A percentile compares a stretch with the other conserved stretches of the same genome.
phyloP scores from a whole-genome alignment of 2,888 invertebrate genomes.

The Drosophila subquinaria region DNA sequence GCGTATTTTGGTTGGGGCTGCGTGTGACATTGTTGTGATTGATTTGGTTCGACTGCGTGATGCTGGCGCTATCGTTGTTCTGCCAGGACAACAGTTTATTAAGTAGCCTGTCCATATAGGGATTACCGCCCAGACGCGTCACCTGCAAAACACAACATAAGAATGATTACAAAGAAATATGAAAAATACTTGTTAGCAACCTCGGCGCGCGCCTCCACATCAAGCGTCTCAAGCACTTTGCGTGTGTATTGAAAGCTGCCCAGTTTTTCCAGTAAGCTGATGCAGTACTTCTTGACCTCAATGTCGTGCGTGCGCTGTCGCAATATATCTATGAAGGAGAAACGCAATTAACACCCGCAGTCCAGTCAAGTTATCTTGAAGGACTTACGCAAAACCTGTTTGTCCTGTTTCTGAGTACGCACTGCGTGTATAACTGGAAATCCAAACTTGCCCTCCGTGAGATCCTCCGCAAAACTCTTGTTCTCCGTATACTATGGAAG shows the following conservation, averaged over 20 bases:
- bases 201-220: conserved; percentile 91
- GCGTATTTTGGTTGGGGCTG: conserved; percentile 73
- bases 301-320: conserved; percentile 95
- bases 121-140: conserved; percentile 92
- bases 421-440: conserved; percentile 99
- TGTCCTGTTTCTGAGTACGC: conserved; percentile 90
- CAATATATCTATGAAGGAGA: conserved; percentile 90
- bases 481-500: conserved; percentile 93
- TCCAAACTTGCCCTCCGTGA: conserved; percentile 99
- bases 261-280: conserved; percentile 92
- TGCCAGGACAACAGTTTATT: conserved; percentile 90
- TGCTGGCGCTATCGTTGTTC: conserved; percentile 64
- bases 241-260: conserved; percentile 96
- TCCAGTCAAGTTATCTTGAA: conserved; percentile 20
- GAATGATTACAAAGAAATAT: background rate
- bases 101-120: conserved; percentile 91
- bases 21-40: conserved; percentile 74
- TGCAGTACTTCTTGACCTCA: conserved; percentile 97
- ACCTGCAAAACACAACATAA: too few species aligned
- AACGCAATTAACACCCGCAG: conserved; percentile 17
- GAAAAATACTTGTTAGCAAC: conserved; percentile 86
- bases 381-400: conserved; percentile 91
- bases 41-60: conserved; percentile 75
- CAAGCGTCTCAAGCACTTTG: conserved; percentile 90
- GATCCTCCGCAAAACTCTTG: conserved; percentile 98